Evolutionary conservation across 2,113 vertebrate species (phyloP).

Genomic region (Odocoileus hemionus): DNA sequence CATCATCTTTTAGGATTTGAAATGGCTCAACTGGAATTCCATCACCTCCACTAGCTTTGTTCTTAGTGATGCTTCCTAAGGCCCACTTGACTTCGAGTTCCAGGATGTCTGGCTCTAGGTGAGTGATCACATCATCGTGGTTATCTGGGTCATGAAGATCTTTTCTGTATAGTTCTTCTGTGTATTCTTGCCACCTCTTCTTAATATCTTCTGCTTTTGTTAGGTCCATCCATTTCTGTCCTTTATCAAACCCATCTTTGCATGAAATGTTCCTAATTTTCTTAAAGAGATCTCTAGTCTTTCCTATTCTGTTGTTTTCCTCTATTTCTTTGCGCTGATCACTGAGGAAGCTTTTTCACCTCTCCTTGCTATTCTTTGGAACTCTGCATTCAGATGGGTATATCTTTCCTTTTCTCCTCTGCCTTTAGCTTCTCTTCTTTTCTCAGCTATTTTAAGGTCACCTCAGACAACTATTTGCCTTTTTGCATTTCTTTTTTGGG

Average conservation of each 20-base stretch:
- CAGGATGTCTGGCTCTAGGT: neutral
- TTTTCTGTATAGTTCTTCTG: neutral
- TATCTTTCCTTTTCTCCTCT: neutral
- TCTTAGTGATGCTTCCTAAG: neutral
- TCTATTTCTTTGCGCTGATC: neutral
- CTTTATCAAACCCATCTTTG: neutral
- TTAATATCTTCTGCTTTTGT: neutral
- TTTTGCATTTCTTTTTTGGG: neutral
- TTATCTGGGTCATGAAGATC: neutral
- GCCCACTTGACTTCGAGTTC: neutral
- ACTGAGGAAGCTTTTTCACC: neutral
- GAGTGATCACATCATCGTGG: neutral
- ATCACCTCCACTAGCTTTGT: neutral
- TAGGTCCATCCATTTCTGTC: neutral
- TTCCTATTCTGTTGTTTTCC: neutral
- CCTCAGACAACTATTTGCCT: neutral
- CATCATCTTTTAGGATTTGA: neutral
- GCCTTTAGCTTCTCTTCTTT: neutral
- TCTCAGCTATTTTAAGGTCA: neutral
- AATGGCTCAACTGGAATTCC: neutral
- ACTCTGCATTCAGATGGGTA: neutral
- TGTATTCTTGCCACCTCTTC: neutral
- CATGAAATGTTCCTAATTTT: neutral
- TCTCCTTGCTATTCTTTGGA: neutral
- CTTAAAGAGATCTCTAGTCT: neutral